Evolutionary conservation across 2,797 vertebrate species (phyloP).

Genomic region (Kryptolebias ocellatus): DNA sequence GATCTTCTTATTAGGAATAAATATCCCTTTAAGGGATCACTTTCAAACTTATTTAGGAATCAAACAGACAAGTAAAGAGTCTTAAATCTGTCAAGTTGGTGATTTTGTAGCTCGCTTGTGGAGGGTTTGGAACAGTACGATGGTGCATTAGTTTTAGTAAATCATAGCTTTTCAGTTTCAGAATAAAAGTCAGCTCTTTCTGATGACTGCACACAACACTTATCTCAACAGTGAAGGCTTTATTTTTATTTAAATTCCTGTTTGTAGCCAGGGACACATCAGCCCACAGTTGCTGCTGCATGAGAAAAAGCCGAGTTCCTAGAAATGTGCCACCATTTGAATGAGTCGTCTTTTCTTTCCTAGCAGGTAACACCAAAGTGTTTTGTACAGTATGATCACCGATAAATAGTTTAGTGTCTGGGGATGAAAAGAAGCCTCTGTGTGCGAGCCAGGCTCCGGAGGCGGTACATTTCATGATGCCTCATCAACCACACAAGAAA

Average conservation of each 20-base stretch:
- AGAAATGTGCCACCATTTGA: slow-evolving; percentile 28
- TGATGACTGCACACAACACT: slow-evolving; percentile 17
- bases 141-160: slow-evolving; percentile 28
- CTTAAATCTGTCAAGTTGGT: slow-evolving; percentile 12
- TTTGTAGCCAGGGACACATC: slow-evolving; percentile 8
- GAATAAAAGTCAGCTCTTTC: slow-evolving; percentile 6
- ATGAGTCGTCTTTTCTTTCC: slow-evolving; percentile 20
- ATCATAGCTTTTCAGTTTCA: slow-evolving; percentile 32
- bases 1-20: slow-evolving; percentile 48
- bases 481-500: slow-evolving; percentile 51
- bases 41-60: slow-evolving; percentile 30
- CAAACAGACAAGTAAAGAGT: slow-evolving; percentile 17
- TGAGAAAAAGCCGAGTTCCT: slow-evolving; percentile 42
- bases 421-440: slow-evolving; percentile 60
- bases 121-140: background rate
- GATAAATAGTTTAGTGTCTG: slow-evolving; percentile 63
- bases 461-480: slow-evolving; percentile 57
- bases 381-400: slow-evolving; percentile 32
- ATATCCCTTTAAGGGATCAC: slow-evolving; percentile 49
- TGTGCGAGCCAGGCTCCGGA: slow-evolving; percentile 58
- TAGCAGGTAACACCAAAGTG: slow-evolving; percentile 51
- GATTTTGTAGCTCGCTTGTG: background rate
- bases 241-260: slow-evolving; percentile 24
- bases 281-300: slow-evolving; percentile 22
- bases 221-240: slow-evolving; percentile 11